phyloP scores from a whole-genome alignment of 2,113 vertebrate genomes.

The Thunnus thynnus region DNA sequence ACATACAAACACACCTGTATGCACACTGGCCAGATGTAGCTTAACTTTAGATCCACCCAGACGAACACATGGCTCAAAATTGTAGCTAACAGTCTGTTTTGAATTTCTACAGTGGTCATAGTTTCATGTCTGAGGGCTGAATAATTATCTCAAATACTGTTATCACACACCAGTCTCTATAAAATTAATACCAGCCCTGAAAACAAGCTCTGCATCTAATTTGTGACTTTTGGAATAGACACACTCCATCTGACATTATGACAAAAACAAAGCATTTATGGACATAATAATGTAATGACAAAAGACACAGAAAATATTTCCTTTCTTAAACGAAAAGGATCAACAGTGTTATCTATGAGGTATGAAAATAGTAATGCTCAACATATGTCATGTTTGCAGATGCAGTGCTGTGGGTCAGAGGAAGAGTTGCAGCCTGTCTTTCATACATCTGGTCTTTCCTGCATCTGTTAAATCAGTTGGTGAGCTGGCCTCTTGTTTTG shows the following conservation, averaged over 20 bases:
- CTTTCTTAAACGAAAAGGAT: not conserved
- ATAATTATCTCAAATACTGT: constrained; percentile 36
- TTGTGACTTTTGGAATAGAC: not conserved
- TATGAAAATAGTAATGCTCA: not conserved
- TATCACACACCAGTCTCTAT: constrained; percentile 8
- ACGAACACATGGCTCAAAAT: not conserved
- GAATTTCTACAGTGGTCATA: constrained; percentile 10
- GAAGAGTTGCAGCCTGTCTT: not conserved
- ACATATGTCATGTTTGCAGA: constrained; percentile 10
- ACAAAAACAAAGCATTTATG: not conserved
- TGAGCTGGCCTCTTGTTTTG: constrained; percentile 14
- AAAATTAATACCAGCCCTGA: constrained; percentile 12
- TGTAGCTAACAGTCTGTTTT: constrained; percentile 9
- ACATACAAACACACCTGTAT: not conserved
- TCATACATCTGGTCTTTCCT: constrained; percentile 3
- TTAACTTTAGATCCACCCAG: not conserved
- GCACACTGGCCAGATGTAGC: constrained; percentile 11
- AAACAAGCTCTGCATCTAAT: constrained; percentile 5
- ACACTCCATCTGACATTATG: not conserved
- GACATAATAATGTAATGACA: not conserved
- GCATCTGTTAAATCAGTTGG: not conserved
- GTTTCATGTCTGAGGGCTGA: constrained; percentile 20
- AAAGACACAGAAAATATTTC: not conserved
- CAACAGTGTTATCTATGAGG: not conserved
- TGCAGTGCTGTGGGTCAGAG: not conserved